Evolutionary conservation across 2,113 vertebrate species (phyloP), one percentile per base, ranked within the genome.

Genomic region (Alligator sinensis): DNA sequence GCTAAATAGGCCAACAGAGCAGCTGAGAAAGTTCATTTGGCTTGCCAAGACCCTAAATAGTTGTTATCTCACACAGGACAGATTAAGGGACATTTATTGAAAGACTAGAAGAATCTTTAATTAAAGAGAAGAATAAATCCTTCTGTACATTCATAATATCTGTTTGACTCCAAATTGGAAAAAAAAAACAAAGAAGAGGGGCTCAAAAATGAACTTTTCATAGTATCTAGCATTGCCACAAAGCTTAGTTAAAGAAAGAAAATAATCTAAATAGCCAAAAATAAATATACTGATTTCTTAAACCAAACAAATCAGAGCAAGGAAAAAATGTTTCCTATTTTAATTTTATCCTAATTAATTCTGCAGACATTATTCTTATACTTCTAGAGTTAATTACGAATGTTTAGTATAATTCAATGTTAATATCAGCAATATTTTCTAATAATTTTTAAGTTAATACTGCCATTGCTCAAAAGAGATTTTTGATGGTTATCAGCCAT

Each of bases 321-420:
- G 85, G 34, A 88, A 90, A 30, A 92, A 91, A 93, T 75, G 15
- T 84, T 70, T 92, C 90, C 82, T 94, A 60, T 95, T 96, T 47
- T 90, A 96, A 95, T 96, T 84, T 88, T 84, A 75, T 94, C 94
- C 93, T 94, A 96, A 97, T 97, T 97, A 97, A 98, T 97, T 96
- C 79, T 95, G 90, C 68, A 96, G 88, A 81, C 90, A 96, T 96
- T 96, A 94, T 95, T 97, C 96, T 88, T 96, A 84, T 70, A 86
- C 63, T 97, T 95, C 96, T 94, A 94, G 94, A 96, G 91, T 96
- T 97, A 98, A 98, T 97, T 97, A 97, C 80, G 95, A 97, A 97
- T 97, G 93, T 98, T 98, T 97, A 91, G 92, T 92, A 84, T 97
- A 98, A 98, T 98, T 97, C 97, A 95, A 87, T 97, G 98, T 97